A percentile compares a stretch with the other conserved stretches of the same genome.
Evolutionary conservation across 2,113 vertebrate genomes (phyloP).

Genomic region (Callocephalon fimbriatum): DNA sequence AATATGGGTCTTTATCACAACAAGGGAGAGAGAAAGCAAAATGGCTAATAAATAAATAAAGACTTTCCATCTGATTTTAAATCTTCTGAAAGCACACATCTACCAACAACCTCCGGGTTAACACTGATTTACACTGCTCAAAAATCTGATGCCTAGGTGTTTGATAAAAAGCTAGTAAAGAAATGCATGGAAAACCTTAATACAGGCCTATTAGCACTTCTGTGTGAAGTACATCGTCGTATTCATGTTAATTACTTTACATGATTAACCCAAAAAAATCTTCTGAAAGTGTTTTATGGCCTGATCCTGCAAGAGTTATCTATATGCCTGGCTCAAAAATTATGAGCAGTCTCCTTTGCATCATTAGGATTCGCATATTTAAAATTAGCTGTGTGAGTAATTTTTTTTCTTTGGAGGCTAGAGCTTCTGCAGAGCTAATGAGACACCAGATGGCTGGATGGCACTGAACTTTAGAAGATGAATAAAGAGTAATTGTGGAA

Average conservation of each 20-base stretch:
- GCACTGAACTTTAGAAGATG: conserved; percentile 50
- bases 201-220: neutral
- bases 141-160: neutral
- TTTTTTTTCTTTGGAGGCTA: neutral
- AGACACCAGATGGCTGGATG: conserved; percentile 55
- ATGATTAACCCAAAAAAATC: neutral
- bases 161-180: neutral
- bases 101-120: neutral
- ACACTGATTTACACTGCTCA: neutral
- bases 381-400: conserved; percentile 31
- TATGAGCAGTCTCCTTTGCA: conserved; percentile 22
- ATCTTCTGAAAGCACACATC: neutral
- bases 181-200: neutral
- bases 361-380: neutral
- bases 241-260: neutral
- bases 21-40: neutral
- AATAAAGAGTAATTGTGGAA: conserved; percentile 38
- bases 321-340: neutral
- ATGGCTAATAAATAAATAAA: neutral
- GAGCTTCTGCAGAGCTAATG: conserved; percentile 38
- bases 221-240: neutral
- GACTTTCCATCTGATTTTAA: neutral
- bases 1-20: neutral
- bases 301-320: neutral
- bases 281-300: neutral